Evolutionary conservation across 2,888 invertebrate genomes (phyloP), one percentile per base, ranked within the genome.

Genomic region (Smittia sp.): DNA sequence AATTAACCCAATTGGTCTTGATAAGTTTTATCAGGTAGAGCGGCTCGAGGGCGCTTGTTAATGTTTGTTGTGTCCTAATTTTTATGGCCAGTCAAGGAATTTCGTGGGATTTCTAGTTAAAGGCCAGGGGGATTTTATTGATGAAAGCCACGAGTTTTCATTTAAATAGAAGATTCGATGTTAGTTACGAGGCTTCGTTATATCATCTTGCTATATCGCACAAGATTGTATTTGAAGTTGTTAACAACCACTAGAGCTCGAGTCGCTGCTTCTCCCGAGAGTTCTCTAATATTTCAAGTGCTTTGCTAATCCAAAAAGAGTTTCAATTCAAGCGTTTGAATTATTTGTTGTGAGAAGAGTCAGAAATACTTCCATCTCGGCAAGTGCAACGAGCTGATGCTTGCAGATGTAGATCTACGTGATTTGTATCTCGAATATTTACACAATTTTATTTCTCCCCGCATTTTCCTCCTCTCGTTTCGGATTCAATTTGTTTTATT

Each of bases 1-100:
- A 72, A 72, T 72, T 72, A 72, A 72, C 62, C 38, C 54, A 72
- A 72, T 72, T 72, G 54, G 72, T 62, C 62, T 62, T 62, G 72
- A 62, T 62, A 72, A 72, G 22, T 54, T 65, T 70, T 70, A 70
- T 70, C 72, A 72, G 72, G 72, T 72, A 72, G 54, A 27, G 9
- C 7, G 9, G 52, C 22, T 58, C 13, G 58, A 58, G 11, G 58
- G 20, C 9, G 52, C 58, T 46, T 18, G 58, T 58, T 58, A 52
- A 52, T 52, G 52, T 52, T 52, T 52, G 52, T 52, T 52, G 52
- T n/a, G 32, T 22, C 58, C n/a, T 58, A 58, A 58, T 58, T 58
- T 52, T 58, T 58, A 58, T 58, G 58, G 58, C 13, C 58, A 18
- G 18, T 18, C 22, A 22, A 58, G 22, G 9, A 58, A 7, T 58